phyloP scores from a whole-genome alignment of 1,140 invertebrate genomes.

The Armadillidium nasatum region DNA sequence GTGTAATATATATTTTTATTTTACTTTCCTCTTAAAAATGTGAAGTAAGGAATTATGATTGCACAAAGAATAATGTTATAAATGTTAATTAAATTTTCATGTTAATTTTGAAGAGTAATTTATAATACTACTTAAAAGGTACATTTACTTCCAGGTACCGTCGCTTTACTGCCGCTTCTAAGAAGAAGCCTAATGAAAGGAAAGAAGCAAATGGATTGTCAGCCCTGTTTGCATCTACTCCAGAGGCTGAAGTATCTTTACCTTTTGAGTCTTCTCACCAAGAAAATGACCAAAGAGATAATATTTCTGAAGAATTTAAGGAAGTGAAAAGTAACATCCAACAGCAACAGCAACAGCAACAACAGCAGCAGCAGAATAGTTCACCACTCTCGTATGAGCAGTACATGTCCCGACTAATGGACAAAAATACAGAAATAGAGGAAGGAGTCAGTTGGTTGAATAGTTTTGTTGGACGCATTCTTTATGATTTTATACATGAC shows the following conservation, averaged over 20 bases:
- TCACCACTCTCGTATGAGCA: conserved; percentile 31
- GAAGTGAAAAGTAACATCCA: conserved; percentile 5
- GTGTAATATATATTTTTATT: no score
- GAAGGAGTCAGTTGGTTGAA: conserved; percentile 62
- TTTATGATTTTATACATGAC: conserved; percentile 71
- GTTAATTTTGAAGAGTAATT: no score
- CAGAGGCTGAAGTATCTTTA: conserved; percentile 25
- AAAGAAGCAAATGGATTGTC: not conserved
- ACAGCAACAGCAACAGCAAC: conserved; percentile 4
- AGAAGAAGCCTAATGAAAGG: conserved; percentile 17
- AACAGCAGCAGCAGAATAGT: not conserved
- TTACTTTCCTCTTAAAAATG: no score
- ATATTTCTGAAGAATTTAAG: conserved; percentile 25
- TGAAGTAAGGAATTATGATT: no score
- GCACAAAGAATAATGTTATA: no score
- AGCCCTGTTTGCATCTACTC: not conserved
- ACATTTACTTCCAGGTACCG: conserved; percentile 43
- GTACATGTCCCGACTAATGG: conserved; percentile 40
- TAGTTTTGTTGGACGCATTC: conserved; percentile 65
- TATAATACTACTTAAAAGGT: conserved; percentile 36
- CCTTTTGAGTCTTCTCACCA: conserved; percentile 21
- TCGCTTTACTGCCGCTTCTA: conserved; percentile 41
- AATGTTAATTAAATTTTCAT: no score
- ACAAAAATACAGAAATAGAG: conserved; percentile 20
- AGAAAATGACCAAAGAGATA: conserved; percentile 17